Evolutionary conservation across 2,888 invertebrate species (phyloP), one percentile per base, ranked within the genome.

Genomic region (Apodemia hepburni): DNA sequence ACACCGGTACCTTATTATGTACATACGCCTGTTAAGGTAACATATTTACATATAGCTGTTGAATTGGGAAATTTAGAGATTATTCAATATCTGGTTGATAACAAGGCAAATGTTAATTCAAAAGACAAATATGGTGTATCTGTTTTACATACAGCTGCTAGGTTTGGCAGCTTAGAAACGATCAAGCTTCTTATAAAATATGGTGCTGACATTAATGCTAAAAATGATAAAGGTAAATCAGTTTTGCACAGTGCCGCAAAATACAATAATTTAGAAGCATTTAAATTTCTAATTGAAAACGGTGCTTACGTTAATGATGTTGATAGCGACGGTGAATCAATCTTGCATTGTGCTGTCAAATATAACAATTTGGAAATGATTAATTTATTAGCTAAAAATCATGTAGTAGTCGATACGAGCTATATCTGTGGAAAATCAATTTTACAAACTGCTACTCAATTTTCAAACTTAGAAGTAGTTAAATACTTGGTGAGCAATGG

Each of bases 201-300:
- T 42, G 42, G 42, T 42, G 42, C 42, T 15, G 42, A 42, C 42
- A 8, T 42, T 15, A 15, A 42, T 12, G 42, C 42, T 42, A 35
- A 35, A 27, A 29, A 33, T 29, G 33, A 58, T 4, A 33, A 27
- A 9, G 12, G 58, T 8, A 27, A 17, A n/a, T 27, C 58, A 33
- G 58, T 58, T 58, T 58, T 59, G 15, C 42, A 59, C 3, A 18
- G 3, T 35, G 59, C 59, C 22, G 45, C n/a, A 12, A 35, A 18
- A 42, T 38, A 22, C 8, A 18, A 42, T 18, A 33, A 59, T 59
- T 42, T 17, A 27, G 42, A 59, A 17, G 35, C 45, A 18, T 17
- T 42, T 18, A 33, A 59, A 59, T 38, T 42, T 59, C 59, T 59
- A n/a, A n/a, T 59, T 17, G 59, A 59, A 5, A 38, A 42, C 45